phyloP scores from a whole-genome alignment of 92 coral and sea anemone genomes.

The Diadumene lineata region DNA sequence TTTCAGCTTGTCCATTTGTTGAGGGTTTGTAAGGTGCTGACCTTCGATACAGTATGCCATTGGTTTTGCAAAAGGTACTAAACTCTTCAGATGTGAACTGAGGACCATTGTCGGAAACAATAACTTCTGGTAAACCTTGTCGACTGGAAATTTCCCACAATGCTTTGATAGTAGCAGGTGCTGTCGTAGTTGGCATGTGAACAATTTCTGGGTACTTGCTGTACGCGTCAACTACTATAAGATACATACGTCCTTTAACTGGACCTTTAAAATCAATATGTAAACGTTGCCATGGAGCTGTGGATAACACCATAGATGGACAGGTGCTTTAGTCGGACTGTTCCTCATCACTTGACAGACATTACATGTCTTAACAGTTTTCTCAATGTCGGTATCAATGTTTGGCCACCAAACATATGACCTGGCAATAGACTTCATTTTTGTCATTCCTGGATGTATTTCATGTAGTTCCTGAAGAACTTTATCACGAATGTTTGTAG shows the following conservation, averaged over 20 bases:
- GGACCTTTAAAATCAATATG: constrained; percentile 67
- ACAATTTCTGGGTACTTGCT: constrained; percentile 62
- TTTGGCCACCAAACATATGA: constrained; percentile 59
- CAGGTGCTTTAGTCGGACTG: constrained; percentile 41
- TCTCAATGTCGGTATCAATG: constrained; percentile 47
- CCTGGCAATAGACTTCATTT: too few relatives aligned
- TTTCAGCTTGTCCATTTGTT: constrained; percentile 58
- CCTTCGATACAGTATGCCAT: constrained; percentile 42
- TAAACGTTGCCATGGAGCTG: constrained; percentile 51
- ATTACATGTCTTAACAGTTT: constrained; percentile 39
- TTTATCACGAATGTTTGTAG: too few relatives aligned
- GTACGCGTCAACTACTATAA: constrained; percentile 53
- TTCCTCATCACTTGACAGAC: constrained; percentile 50
- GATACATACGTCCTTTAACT: constrained; percentile 38
- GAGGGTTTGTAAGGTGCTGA: constrained; percentile 48
- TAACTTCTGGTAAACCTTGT: constrained; percentile 54
- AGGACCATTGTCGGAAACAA: constrained; percentile 56
- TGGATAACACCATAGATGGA: constrained; percentile 55
- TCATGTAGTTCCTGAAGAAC: too few relatives aligned
- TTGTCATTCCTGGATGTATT: too few relatives aligned
- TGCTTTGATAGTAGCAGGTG: constrained; percentile 36
- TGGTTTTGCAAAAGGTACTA: constrained; percentile 42
- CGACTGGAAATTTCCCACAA: constrained; percentile 49
- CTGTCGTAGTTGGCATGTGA: constrained; percentile 52
- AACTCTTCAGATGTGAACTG: constrained; percentile 53